Conservation (phyloP, 2,797 vertebrate species). For the Molothrus aeneus region DNA sequence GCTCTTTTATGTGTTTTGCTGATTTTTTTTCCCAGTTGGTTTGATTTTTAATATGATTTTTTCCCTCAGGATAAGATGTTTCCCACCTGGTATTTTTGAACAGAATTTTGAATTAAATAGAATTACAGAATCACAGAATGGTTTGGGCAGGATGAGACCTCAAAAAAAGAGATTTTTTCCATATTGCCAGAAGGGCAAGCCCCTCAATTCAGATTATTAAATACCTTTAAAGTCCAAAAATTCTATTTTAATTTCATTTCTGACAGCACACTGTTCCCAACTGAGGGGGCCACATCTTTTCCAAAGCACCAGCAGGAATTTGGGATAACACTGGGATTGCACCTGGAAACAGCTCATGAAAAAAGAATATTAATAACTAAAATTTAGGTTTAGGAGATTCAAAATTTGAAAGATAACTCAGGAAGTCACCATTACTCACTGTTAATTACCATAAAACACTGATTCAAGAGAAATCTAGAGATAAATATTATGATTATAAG, state of each 20-base stretch:
- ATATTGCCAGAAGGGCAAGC: accelerated
- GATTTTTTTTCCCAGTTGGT: background rate
- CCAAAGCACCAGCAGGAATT: background rate
- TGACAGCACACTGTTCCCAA: background rate
- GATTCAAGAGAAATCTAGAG: background rate
- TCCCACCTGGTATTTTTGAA: background rate
- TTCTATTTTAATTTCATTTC: background rate
- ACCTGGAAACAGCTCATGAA: background rate
- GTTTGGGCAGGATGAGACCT: background rate
- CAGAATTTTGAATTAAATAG: background rate
- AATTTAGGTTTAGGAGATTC: background rate
- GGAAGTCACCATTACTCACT: background rate
- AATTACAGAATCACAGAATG: background rate
- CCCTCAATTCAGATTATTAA: background rate
- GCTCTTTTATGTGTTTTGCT: background rate
- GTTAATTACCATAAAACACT: background rate
- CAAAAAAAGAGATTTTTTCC: background rate
- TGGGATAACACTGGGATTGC: background rate
- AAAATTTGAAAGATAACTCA: background rate
- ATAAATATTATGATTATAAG: background rate
- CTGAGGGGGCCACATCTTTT: background rate
- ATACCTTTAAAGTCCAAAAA: too few species aligned
- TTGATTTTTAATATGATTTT: background rate
- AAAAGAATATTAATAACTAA: background rate
- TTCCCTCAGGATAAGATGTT: background rate